Evolutionary conservation across 2,797 vertebrate species (phyloP), one percentile per base, ranked within the genome.

Genomic region (Lutra lutra): DNA sequence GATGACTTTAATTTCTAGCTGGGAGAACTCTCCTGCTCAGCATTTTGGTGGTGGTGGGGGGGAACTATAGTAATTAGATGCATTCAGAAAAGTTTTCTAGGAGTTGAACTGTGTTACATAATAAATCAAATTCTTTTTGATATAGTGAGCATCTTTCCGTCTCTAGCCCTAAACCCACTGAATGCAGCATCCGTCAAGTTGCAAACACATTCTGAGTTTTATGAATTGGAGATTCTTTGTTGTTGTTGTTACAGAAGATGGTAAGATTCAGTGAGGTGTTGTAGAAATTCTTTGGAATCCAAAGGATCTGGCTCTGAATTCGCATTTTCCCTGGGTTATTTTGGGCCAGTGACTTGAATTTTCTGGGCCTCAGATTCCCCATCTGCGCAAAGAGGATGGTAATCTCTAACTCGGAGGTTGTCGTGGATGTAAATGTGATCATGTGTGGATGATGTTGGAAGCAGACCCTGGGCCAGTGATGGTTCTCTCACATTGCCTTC

Each of bases 1-100:
- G 62, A 80, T 79, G 85, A 91, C 93, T 97, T 98, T 97, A 98
- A 96, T 98, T 98, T 97, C 96, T 96, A 95, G 95, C 90, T 83
- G 56, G 86, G 97, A 98, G 91, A 96, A 79, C 25, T 77, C 84
- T 68, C n/a, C 62, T 35, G 48, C 58, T 98, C 95, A 97, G 95
- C 95, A 86, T 83, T 97, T 94, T 95, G 72, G 7, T 40, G 72
- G 17, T 40, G 40, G 17, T 86, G 38, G 64, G n/a, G 27, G 78
- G 14, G 40, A 64, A 75, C 17, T 77, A 43, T 64, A 96, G 92
- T 70, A 93, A 85, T 92, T 90, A 96, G 94, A 93, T 60, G 23
- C 7, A 89, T 0, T 86, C 58, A 77, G 62, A 95, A 78, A 97
- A 97, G 86, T 95, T 98, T 97, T 94, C 46, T 83, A 86, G n/a